phyloP scores from a whole-genome alignment of 2,888 invertebrate genomes.

The Meliscaeva auricollis region DNA sequence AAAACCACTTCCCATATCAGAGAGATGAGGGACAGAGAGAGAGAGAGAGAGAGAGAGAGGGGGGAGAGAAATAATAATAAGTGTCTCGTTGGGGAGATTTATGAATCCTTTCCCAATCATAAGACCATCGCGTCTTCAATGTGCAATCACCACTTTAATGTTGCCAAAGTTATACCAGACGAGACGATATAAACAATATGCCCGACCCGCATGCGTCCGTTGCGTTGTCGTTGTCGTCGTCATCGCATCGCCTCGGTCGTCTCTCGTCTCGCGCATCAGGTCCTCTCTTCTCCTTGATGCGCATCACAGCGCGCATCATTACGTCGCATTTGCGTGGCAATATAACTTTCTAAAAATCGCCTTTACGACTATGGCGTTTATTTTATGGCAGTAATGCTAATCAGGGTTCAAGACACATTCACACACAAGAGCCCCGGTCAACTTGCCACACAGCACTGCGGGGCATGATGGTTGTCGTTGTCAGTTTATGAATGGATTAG shows the following conservation, averaged over 20 bases:
- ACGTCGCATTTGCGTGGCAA: slow-evolving; percentile 69
- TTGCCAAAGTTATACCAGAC: slow-evolving; percentile 25
- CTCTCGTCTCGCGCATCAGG: background rate
- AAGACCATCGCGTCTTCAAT: slow-evolving; percentile 63
- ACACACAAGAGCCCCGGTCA: slow-evolving; percentile 4
- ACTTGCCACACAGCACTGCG: background rate
- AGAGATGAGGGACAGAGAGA: background rate
- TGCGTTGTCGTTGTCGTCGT: too few species aligned
- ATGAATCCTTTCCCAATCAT: slow-evolving; percentile 76
- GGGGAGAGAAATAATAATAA: slow-evolving; percentile 50
- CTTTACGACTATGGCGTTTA: slow-evolving; percentile 62
- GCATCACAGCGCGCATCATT: slow-evolving; percentile 47
- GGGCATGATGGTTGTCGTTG: slow-evolving; percentile 43
- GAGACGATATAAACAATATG: background rate
- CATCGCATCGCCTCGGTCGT: too few species aligned
- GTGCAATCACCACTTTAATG: slow-evolving; percentile 70
- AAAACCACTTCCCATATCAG: slow-evolving; percentile 22
- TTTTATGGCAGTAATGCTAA: slow-evolving; percentile 63
- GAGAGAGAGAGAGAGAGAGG: background rate
- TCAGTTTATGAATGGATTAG: slow-evolving; percentile 71
- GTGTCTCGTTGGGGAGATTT: slow-evolving; percentile 75
- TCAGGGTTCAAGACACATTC: slow-evolving; percentile 65
- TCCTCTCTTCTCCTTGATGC: slow-evolving; percentile 39
- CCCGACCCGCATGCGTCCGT: slow-evolving; percentile 11
- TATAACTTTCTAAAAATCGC: slow-evolving; percentile 72